Base-by-base conservation (phyloP, 1,140 invertebrate species). In the Drosophila hydei region DNA sequence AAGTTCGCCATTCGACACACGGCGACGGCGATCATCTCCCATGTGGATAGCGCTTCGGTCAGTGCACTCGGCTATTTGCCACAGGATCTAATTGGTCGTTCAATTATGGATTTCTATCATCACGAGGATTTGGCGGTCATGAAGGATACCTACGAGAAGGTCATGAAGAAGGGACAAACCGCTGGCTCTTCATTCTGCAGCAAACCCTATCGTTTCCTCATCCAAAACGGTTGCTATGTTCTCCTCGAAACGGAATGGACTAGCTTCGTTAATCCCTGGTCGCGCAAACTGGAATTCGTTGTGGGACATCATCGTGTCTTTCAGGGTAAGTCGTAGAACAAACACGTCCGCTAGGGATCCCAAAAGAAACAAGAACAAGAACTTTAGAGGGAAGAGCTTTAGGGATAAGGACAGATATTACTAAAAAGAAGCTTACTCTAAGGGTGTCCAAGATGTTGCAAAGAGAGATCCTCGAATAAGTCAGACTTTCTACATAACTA, bases 191-290 rank as follows among this genome's bases (percentile, higher is more conserved):
- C 95, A 3, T 95, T 96, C 84, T 94, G 94, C 69, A 96, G 96
- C 80, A 96, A 96, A 80, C 95, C 96, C 3, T 94, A 94, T 79
- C 56, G 91, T 64, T 96, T 98, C 90, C 93, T 95, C 45, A 94
- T 95, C 21, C 95, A 97, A 87, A 98, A 98, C 91, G 96, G 97
- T 1, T 94, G 95, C 73, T 98, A 94, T 90, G 93, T 97, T 33
- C 93, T 95, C 47, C 91, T 98, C 30, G 96, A 98, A 92, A 98
- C 97, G 0, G 97, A 98, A 91, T 99, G 97, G 97, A 97, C 97
- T 0, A 96, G 96, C 63, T 98, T 98, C 91, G 94, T 98, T 27
- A 98, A 98, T 94, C 97, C 98, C 0, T 99, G 97, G 97, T 96
- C 96, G 0, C 94, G 94, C 85, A 96, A 96, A 92, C 92, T 99